phyloP scores from a whole-genome alignment of 2,113 vertebrate genomes.

The Microtus richardsoni region DNA sequence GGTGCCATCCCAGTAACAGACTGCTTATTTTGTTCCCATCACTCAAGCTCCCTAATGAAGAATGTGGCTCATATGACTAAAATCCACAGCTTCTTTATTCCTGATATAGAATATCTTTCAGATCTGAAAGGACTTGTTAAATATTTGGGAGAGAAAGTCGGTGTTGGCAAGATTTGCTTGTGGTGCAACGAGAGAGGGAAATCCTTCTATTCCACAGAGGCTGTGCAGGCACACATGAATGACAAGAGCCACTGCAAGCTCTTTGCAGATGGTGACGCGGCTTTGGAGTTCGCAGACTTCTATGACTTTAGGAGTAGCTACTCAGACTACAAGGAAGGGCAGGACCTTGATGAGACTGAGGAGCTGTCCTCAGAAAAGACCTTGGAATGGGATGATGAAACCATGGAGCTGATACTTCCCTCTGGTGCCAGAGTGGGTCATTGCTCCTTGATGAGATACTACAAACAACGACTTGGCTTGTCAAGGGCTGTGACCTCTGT shows the following conservation, averaged over 20 bases:
- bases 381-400: constrained; percentile 94
- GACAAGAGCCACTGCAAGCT: constrained; percentile 98
- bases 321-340: constrained; percentile 90
- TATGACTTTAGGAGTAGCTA: constrained; percentile 99
- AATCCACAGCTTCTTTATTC: constrained; percentile 96
- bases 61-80: constrained; percentile 97
- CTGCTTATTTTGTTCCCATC: constrained; percentile 96
- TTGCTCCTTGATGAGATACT: constrained; percentile 96
- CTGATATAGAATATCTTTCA: constrained; percentile 94
- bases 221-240: constrained; percentile 96
- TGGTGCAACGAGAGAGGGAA: constrained; percentile 99
- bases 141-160: constrained; percentile 97
- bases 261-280: constrained; percentile 95
- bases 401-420: constrained; percentile 95
- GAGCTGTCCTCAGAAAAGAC: constrained; percentile 84
- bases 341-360: constrained; percentile 81
- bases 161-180: constrained; percentile 95
- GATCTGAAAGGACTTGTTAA: constrained; percentile 92
- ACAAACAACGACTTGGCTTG: constrained; percentile 93
- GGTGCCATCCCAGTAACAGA: constrained; percentile 92
- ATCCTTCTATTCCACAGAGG: constrained; percentile 96
- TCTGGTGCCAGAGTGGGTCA: constrained; percentile 96
- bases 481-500: constrained; percentile 86
- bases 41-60: constrained; percentile 93
- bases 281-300: constrained; percentile 97